phyloP scores from a whole-genome alignment of 2,888 invertebrate species.

The Coleophora deauratella region DNA sequence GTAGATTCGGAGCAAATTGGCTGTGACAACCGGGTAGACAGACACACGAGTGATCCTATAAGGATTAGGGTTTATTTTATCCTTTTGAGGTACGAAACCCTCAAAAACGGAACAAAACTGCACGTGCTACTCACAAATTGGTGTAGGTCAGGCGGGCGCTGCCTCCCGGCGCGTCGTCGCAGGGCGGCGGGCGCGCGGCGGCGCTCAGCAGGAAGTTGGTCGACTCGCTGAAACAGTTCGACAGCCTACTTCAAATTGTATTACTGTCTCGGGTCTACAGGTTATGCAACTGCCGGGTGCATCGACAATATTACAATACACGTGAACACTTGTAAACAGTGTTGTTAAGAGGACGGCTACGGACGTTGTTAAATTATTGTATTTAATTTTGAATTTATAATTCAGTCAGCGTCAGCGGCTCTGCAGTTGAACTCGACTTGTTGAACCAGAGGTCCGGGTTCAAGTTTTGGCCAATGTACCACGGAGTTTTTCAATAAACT shows the following conservation, averaged over 20 bases:
- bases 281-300: slow-evolving; percentile 7
- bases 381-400: too few relatives aligned
- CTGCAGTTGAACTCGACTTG: too few relatives aligned
- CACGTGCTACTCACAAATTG: slow-evolving; percentile 39
- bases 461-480: too few relatives aligned
- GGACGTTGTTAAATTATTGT: too few relatives aligned
- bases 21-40: neutral
- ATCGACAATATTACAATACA: too few relatives aligned
- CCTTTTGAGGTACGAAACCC: too few relatives aligned
- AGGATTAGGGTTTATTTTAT: neutral
- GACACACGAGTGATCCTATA: neutral
- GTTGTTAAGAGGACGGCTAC: too few relatives aligned
- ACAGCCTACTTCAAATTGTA: slow-evolving; percentile 72
- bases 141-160: slow-evolving; percentile 38
- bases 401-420: too few relatives aligned
- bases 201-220: slow-evolving; percentile 66
- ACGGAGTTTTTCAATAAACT: too few relatives aligned
- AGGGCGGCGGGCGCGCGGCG: slow-evolving; percentile 53
- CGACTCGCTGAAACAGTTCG: slow-evolving; percentile 71
- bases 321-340: too few relatives aligned
- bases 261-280: slow-evolving; percentile 59
- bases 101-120: neutral
- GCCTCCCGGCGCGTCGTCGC: slow-evolving; percentile 38
- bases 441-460: too few relatives aligned
- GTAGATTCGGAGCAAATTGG: too few relatives aligned